Base-by-base conservation (phyloP, 2,797 vertebrate genomes). In the Streptopelia turtur region DNA sequence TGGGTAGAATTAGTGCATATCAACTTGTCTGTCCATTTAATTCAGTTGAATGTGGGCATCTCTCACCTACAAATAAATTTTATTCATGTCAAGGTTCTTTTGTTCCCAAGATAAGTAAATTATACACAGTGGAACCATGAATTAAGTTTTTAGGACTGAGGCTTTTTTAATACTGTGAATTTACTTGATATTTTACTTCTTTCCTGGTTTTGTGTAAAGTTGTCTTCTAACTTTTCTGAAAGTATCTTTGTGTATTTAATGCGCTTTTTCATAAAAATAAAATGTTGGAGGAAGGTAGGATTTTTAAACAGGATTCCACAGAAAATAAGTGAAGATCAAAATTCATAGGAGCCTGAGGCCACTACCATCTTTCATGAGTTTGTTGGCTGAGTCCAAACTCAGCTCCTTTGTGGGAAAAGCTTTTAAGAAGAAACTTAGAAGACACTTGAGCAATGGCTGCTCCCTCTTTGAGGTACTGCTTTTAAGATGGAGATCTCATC, bases 311-410 rank as follows among this genome's bases (percentile, higher is more conserved):
- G 4, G 16, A 4, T 52, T 71, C 63, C 55, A 68, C 13, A 60
- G 55, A 87, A 69, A 59, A 37, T 5, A 59, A 57, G 13, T 24
- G 5, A 74, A 56, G 10, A n/a, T 33, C 27, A 65, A 60, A 69
- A 16, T 21, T 45, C 59, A 1, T 65, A 20, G 21, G 50, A 55
- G 25, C 3, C 13, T 47, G 9, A 74, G 6, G 16, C 9, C 12
- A 30, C 6, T 49, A 7, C 2, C 3, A 10, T n/a, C 25, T 57
- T 49, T 18, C 6, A 1, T 2, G 2, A 33, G 5, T 57, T 43
- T 61, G n/a, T 39, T 79, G 18, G 4, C 8, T 59, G 52, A 72
- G 30, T 45, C 53, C 53, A 49, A 66, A 47, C 22, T 60, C 25
- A 41, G 11, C 8, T 80, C 9, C 31, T 41, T 43, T 66, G n/a